phyloP scores from a whole-genome alignment of 2,797 vertebrate genomes.

The Melanotaenia pygmaea region DNA sequence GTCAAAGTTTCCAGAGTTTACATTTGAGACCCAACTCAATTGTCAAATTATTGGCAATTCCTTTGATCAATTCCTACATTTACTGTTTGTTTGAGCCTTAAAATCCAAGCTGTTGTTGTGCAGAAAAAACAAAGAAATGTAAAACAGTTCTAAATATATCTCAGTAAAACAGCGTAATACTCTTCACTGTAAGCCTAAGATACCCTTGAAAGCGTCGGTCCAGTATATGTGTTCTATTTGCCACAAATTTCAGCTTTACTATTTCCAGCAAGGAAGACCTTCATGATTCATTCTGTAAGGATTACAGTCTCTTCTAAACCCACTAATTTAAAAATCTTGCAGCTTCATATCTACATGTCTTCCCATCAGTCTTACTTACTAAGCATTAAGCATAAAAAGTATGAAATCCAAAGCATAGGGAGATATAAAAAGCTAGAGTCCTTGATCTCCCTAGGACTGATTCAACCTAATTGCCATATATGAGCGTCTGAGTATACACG shows the following conservation, averaged over 20 bases:
- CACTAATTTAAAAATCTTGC: conserved; percentile 36
- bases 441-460: conserved; percentile 61
- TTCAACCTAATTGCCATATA: conserved; percentile 74
- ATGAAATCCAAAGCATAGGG: conserved; percentile 12
- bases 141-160: conserved; percentile 9
- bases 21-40: conserved; percentile 7
- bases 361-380: conserved; percentile 51
- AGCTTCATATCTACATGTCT: conserved; percentile 34
- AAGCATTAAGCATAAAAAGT: conserved; percentile 25
- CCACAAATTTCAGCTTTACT: conserved; percentile 20
- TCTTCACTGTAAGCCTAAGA: conserved; percentile 6
- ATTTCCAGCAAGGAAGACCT: conserved; percentile 27
- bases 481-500: conserved; percentile 45
- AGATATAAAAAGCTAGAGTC: conserved; percentile 15
- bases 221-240: conserved; percentile 18
- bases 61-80: conserved; percentile 27
- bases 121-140: background rate
- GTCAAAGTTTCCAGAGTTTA: conserved; percentile 14
- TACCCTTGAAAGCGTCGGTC: conserved; percentile 1
- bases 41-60: conserved; percentile 29
- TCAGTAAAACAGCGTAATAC: background rate
- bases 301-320: conserved; percentile 51
- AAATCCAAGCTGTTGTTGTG: background rate
- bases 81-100: conserved; percentile 18
- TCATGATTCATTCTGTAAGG: conserved; percentile 45